Base-by-base conservation (phyloP, 2,797 vertebrate genomes). In the Periparus ater region DNA sequence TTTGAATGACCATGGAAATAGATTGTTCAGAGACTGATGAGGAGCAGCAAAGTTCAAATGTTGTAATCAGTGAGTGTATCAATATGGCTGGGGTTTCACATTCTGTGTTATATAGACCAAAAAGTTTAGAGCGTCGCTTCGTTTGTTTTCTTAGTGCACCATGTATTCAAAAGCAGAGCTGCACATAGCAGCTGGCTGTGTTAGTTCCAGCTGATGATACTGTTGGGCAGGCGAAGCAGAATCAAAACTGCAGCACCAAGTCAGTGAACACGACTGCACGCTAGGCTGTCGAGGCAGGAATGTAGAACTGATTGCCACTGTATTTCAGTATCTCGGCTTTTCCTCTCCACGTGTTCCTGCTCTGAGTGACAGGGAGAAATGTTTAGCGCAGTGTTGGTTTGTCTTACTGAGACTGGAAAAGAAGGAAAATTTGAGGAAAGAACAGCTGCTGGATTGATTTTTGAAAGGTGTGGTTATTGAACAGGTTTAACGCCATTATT, bases 1-100 rank as follows among this genome's bases (percentile, higher is more conserved):
- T 92, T 82, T 55, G 71, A 87, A 85, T 27, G 57, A 51, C 34
- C 53, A 38, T 62, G 57, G 77, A 93, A 93, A 95, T 57, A 68
- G 42, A 38, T 44, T 62, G 44, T 65, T 90, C 68, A 81, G 73
- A 68, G 68, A 50, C 48, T 87, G 65, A 87, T 48, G 62, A 91
- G 82, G 53, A 66, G 75, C 74, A 96, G 48, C 77, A 94, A 84
- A 91, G 68, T 89, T 84, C 88, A 77, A 95, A 91, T 88, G 91
- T 85, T 91, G 17, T 73, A 86, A 67, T 60, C 94, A 73, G 62
- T 61, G 82, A 89, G 65, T 84, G 60, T 23, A 79, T 86, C 55
- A 26, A 26, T 65, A 61, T 30, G 26, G 13, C 40, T 92, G 61
- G 34, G 20, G 4, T 72, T 96, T 91, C 68, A 50, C 30, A 48